Evolutionary conservation across 1,140 invertebrate genomes (phyloP).

Genomic region (Drosophila sechellia): DNA sequence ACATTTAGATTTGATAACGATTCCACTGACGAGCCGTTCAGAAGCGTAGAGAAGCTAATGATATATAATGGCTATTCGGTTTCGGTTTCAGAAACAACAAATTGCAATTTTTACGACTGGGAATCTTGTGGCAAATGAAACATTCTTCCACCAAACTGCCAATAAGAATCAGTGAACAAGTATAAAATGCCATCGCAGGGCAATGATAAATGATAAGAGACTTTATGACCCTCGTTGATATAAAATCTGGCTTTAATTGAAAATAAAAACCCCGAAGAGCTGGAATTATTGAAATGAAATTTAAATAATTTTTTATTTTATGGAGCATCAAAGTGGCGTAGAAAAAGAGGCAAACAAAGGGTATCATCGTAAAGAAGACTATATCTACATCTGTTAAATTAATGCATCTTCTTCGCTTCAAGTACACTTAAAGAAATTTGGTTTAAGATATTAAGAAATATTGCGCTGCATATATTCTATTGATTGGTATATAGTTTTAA

Average conservation of each 20-base stretch:
- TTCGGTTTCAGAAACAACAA: slow-evolving; percentile 26
- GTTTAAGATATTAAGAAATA: neutral
- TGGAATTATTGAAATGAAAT: slow-evolving; percentile 54
- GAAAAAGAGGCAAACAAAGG: neutral
- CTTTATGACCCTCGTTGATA: slow-evolving; percentile 37
- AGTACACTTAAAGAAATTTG: neutral
- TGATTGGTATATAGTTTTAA: too few relatives aligned
- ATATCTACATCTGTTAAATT: slow-evolving; percentile 25
- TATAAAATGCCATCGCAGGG: slow-evolving; percentile 20
- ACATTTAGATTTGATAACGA: too few relatives aligned
- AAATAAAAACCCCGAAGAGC: slow-evolving; percentile 51
- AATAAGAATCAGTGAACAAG: slow-evolving; percentile 36
- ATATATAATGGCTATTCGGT: slow-evolving; percentile 7
- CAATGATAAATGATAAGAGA: slow-evolving; percentile 31
- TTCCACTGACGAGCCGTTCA: neutral
- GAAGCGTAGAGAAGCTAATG: slow-evolving; percentile 18
- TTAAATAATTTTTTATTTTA: slow-evolving; percentile 55
- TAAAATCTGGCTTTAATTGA: slow-evolving; percentile 45
- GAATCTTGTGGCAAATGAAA: slow-evolving; percentile 12
- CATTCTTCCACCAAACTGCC: slow-evolving; percentile 1
- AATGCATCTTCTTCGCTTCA: slow-evolving; percentile 1
- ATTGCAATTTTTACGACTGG: slow-evolving; percentile 51
- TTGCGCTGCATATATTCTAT: neutral
- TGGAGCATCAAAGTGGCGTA: neutral
- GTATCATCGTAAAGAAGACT: slow-evolving; percentile 19